Evolutionary conservation across 2,888 invertebrate genomes (phyloP).

Genomic region (Protonemura montana): DNA sequence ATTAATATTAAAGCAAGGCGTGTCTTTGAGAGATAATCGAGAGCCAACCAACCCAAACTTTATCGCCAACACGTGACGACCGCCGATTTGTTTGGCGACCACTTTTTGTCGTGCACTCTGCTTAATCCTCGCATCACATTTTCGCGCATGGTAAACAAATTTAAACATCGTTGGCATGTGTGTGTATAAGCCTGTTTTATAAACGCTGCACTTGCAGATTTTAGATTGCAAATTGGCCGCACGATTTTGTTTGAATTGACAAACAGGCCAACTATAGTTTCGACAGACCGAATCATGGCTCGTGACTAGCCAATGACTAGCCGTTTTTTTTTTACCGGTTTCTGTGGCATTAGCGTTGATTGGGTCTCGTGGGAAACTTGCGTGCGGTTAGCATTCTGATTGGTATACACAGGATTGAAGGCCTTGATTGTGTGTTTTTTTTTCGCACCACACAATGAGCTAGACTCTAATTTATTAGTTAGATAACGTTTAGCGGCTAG

Average conservation of each 20-base stretch:
- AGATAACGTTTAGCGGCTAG: too few species aligned
- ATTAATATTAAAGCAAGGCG: too few species aligned
- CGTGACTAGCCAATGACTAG: neutral
- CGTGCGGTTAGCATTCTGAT: neutral
- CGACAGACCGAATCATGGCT: too few species aligned
- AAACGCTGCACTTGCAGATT: constrained; percentile 7
- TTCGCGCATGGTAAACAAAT: neutral
- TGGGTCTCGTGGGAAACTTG: neutral
- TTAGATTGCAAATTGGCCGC: neutral
- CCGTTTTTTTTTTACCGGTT: neutral
- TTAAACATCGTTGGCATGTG: neutral
- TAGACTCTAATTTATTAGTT: too few species aligned
- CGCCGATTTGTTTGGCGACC: neutral
- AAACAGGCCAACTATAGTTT: neutral
- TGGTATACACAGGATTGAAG: neutral
- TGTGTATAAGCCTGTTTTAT: neutral
- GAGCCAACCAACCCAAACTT: neutral
- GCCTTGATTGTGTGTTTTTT: too few species aligned
- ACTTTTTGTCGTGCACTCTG: neutral
- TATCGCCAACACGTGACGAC: neutral
- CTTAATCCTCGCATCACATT: neutral
- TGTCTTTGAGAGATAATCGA: neutral
- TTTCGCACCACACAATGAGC: too few species aligned
- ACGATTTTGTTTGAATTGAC: neutral
- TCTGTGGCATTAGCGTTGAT: neutral